Evolutionary conservation across 2,888 invertebrate species (phyloP).

Genomic region (Chelonus formosanus): DNA sequence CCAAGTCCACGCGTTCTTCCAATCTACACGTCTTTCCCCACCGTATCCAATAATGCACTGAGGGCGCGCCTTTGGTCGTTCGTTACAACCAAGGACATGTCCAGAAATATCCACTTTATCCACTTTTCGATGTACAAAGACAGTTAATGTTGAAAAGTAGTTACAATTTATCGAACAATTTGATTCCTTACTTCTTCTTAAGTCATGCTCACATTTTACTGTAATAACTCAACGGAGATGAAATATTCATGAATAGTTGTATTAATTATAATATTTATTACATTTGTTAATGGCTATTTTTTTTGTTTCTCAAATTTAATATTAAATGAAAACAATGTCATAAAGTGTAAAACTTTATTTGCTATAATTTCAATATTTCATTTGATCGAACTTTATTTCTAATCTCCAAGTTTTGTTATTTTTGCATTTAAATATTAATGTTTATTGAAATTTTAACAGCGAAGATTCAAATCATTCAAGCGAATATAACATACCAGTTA

Average conservation of each 20-base stretch:
- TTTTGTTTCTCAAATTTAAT: background rate
- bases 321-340: background rate
- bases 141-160: constrained; percentile 41
- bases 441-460: constrained; percentile 2
- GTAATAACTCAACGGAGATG: background rate
- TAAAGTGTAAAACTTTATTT: background rate
- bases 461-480: constrained; percentile 31
- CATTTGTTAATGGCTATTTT: no score
- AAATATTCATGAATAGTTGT: background rate
- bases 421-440: background rate
- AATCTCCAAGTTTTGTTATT: background rate
- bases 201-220: no score
- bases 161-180: constrained; percentile 29
- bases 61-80: constrained; percentile 41
- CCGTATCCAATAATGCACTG: constrained; percentile 27
- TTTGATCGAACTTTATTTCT: background rate
- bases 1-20: constrained; percentile 26
- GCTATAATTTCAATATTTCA: no score
- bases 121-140: constrained; percentile 42
- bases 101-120: constrained; percentile 44
- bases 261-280: background rate
- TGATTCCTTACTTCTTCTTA: background rate
- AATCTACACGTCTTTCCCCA: constrained; percentile 17
- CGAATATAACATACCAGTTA: constrained; percentile 33
- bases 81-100: constrained; percentile 43